phyloP scores from a whole-genome alignment of 2,113 vertebrate species.

The Zosterops lateralis region DNA sequence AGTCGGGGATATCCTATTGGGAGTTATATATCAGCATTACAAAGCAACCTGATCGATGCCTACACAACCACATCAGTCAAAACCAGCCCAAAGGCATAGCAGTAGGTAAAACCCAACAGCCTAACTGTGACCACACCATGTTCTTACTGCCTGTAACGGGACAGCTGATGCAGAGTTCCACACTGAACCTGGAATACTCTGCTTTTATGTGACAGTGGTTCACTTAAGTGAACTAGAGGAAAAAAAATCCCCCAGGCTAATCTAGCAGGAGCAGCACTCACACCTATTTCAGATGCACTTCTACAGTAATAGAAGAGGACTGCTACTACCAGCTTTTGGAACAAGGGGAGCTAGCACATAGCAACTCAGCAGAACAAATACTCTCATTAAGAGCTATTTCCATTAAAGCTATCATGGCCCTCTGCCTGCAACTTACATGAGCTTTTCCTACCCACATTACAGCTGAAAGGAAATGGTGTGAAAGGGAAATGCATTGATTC shows the following conservation, averaged over 20 bases:
- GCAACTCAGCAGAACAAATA: slow-evolving; percentile 23
- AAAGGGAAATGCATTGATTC: neutral
- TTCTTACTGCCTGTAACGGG: neutral
- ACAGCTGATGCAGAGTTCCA: neutral
- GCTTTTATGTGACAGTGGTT: neutral
- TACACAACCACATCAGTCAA: neutral
- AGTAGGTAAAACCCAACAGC: neutral
- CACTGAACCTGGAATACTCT: neutral
- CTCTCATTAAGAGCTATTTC: slow-evolving; percentile 47
- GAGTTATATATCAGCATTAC: neutral
- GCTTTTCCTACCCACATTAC: slow-evolving; percentile 12
- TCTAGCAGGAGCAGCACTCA: neutral
- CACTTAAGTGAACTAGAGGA: neutral
- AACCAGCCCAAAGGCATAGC: neutral
- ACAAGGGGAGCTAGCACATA: neutral
- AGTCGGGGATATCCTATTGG: neutral
- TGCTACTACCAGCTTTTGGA: slow-evolving; percentile 21
- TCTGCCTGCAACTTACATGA: slow-evolving; percentile 52
- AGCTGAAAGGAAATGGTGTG: slow-evolving; percentile 37
- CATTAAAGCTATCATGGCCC: slow-evolving; percentile 43
- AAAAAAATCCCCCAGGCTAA: neutral
- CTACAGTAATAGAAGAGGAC: neutral
- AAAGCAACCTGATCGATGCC: neutral
- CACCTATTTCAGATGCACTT: neutral
- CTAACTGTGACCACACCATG: neutral